Evolutionary conservation across 2,888 invertebrate genomes (phyloP).

Genomic region (Diachrysia chrysitis): DNA sequence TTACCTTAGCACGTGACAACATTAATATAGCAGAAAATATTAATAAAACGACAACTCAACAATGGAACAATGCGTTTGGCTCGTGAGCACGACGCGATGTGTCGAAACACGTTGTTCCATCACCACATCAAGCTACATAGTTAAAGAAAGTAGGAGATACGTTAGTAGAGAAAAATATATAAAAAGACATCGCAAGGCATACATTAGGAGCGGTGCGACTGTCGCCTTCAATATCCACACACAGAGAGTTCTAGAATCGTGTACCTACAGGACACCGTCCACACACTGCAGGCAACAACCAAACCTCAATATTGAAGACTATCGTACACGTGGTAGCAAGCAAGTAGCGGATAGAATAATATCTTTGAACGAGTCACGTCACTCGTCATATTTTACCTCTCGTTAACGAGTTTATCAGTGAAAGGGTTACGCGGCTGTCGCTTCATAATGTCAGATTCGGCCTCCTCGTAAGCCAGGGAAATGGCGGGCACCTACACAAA

Average conservation of each 20-base stretch:
- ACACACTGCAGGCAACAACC: conserved; percentile 86
- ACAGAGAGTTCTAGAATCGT: conserved; percentile 71
- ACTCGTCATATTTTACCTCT: conserved; percentile 93
- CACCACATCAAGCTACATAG: conserved; percentile 81
- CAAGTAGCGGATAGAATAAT: conserved; percentile 87
- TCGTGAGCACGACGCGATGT: conserved; percentile 42
- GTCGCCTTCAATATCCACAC: conserved; percentile 85
- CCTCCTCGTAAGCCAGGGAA: conserved; percentile 99
- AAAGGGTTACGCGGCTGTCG: conserved; percentile 99
- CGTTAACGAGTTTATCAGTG: conserved; percentile 99
- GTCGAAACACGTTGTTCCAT: conserved; percentile 81
- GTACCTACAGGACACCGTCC: conserved; percentile 75
- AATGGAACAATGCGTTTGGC: conserved; percentile 82
- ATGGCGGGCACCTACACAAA: conserved; percentile 97
- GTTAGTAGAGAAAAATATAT: conserved; percentile 78
- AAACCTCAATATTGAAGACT: conserved; percentile 85
- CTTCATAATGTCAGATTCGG: conserved; percentile 99
- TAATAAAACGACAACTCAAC: conserved; percentile 70
- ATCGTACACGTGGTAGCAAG: conserved; percentile 86
- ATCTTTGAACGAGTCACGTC: conserved; percentile 81
- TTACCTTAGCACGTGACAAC: conserved; percentile 79
- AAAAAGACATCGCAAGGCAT: conserved; percentile 86
- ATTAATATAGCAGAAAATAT: conserved; percentile 69
- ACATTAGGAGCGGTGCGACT: conserved; percentile 85
- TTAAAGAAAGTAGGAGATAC: conserved; percentile 77